These are phyloP conservation scores for Ageneiosus marmoratus DNA, from an alignment of 2,113 vertebrate genomes.

Conservation along the genomic window DNA sequence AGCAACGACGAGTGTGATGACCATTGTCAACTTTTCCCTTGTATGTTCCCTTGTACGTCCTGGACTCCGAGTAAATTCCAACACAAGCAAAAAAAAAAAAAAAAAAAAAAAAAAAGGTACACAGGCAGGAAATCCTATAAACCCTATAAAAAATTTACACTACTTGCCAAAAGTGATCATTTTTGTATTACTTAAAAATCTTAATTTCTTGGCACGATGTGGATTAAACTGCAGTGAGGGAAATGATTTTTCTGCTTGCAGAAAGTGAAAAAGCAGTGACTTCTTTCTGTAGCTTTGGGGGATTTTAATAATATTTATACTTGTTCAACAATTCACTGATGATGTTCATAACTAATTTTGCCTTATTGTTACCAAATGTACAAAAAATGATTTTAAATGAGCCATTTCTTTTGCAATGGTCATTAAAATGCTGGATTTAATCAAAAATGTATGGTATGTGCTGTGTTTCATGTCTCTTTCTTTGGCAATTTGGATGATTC, in stretches of 20 bases:
- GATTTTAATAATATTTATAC: conserved; percentile 73
- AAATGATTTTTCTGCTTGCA: not conserved
- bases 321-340: conserved; percentile 65
- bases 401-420: conserved; percentile 72
- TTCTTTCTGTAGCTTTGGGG: conserved; percentile 66
- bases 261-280: conserved; percentile 31
- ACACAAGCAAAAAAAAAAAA: conserved; percentile 31
- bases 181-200: conserved; percentile 29
- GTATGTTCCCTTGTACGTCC: not conserved
- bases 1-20: conserved; percentile 14
- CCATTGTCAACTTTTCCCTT: not conserved
- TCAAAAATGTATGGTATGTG: conserved; percentile 27
- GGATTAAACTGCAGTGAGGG: conserved; percentile 8
- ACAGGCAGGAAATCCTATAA: not conserved
- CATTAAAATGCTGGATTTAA: conserved; percentile 79
- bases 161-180: conserved; percentile 23
- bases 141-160: conserved; percentile 3
- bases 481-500: not conserved
- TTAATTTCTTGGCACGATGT: conserved; percentile 5
- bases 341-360: conserved; percentile 66
- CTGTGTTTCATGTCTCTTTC: not conserved
- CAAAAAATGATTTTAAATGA: conserved; percentile 66
- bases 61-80: conserved; percentile 50
- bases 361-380: conserved; percentile 78
- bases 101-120: conserved; percentile 1